Evolutionary conservation across 2,113 vertebrate genomes (phyloP).

Genomic region (Oreotrochilus melanogaster): DNA sequence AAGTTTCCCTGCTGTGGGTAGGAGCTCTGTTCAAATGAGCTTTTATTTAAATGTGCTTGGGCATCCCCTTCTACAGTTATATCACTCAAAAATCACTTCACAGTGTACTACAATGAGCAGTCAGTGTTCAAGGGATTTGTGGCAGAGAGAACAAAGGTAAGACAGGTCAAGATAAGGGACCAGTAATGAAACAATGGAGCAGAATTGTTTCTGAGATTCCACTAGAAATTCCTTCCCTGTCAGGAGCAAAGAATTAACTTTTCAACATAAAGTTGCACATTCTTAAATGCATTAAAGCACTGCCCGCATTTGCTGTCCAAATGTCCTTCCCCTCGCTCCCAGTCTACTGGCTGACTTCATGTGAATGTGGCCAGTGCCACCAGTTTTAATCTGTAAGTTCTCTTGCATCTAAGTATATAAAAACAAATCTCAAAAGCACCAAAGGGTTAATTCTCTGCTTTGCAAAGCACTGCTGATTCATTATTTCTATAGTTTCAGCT

Average conservation of each 20-base stretch:
- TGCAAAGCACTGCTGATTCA: background rate
- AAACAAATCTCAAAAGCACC: background rate
- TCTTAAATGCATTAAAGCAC: background rate
- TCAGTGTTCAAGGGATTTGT: background rate
- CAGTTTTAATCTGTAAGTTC: background rate
- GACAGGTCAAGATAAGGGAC: background rate
- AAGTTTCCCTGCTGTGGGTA: background rate
- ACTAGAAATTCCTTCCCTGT: background rate
- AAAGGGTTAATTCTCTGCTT: background rate
- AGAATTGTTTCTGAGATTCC: background rate
- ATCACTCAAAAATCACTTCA: background rate
- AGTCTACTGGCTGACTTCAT: background rate
- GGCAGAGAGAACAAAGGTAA: background rate
- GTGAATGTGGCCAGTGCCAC: background rate
- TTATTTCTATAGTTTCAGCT: conserved; percentile 25
- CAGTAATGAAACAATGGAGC: fast-evolving
- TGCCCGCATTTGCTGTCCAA: background rate
- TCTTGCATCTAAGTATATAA: background rate
- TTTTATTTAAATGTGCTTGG: background rate
- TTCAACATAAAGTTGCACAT: background rate
- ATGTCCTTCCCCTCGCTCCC: background rate
- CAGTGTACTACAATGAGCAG: background rate
- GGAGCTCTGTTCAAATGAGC: background rate
- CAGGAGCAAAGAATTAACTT: background rate
- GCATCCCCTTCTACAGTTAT: background rate